phyloP scores from a whole-genome alignment of 2,113 vertebrate species.

The Passer domesticus region DNA sequence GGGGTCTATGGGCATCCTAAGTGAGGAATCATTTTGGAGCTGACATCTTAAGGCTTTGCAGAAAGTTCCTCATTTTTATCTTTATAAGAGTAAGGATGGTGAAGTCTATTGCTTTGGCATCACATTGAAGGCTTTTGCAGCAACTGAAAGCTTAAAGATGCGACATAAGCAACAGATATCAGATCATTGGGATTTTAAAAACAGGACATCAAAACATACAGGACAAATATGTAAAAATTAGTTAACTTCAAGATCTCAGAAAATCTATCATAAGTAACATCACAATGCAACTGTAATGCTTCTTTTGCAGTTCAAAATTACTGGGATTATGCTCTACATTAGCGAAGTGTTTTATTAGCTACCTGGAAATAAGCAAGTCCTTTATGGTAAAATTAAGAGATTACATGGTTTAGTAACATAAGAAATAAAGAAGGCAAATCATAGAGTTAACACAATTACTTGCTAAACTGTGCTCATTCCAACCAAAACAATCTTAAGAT shows the following conservation, averaged over 20 bases:
- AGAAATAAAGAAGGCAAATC: conserved; percentile 1
- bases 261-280: neutral
- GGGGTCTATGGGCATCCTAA: neutral
- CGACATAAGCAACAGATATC: neutral
- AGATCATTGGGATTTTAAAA: neutral
- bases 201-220: neutral
- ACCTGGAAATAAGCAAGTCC: neutral
- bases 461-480: neutral
- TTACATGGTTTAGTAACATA: neutral
- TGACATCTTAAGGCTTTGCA: neutral
- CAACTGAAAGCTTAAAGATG: neutral
- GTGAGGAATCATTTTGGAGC: neutral
- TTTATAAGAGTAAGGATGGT: neutral
- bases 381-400: neutral
- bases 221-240: neutral
- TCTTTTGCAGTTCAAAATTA: neutral
- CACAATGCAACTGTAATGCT: neutral
- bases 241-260: neutral
- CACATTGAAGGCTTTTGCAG: neutral
- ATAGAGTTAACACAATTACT: neutral
- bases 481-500: neutral
- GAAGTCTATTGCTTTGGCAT: neutral
- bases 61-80: neutral
- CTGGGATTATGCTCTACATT: neutral
- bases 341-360: neutral